Evolutionary conservation across 2,888 invertebrate genomes (phyloP), one percentile per base, ranked within the genome.

Genomic region (Lasioglossum zephyrum): DNA sequence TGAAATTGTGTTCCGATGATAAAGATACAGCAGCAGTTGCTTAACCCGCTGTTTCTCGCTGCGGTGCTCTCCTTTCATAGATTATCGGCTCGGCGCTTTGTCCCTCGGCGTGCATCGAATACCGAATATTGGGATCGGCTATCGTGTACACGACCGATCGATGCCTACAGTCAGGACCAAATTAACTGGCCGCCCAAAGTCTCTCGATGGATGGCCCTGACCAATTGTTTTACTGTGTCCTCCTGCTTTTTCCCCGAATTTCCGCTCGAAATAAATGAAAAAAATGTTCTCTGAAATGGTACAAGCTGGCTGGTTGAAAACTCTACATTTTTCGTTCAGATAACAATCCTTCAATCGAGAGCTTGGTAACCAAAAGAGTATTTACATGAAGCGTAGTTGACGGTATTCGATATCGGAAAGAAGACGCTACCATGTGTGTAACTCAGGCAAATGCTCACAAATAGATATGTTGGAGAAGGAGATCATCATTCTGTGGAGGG

Each of bases 1-100:
- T 89, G 89, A 88, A 89, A 89, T 89, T 87, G 89, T 88, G 89
- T 87, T 81, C 79, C 89, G 87, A 89, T 88, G 89, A 89, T 89
- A 89, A 89, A 89, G 89, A 87, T 89, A 89, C 69, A 39, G 79
- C 87, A 81, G 83, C 86, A 83, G 86, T 83, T 82, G 86, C 88
- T 88, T 88, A 82, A 81, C 79, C 84, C 26, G 77, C 78, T 86
- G 85, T 85, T 85, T 60, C 84, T 84, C 77, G 60, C 53, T 63
- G 77, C 73, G 83, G 47, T 31, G 49, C 66, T 44, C 70, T 70
- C 79, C 84, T 77, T 82, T 82, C 87, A 87, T 88, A 87, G 85
- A 87, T 88, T 88, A 88, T 88, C 85, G 85, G 80, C 13, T 53
- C 69, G 47, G 41, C 63, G 77, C 53, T 72, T 87, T 66, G 78